A percentile compares a stretch with the other conserved stretches of the same genome.
These are phyloP conservation scores for Sciurus niger DNA, from an alignment of 2,113 vertebrate genomes.

Conservation along the genomic window DNA sequence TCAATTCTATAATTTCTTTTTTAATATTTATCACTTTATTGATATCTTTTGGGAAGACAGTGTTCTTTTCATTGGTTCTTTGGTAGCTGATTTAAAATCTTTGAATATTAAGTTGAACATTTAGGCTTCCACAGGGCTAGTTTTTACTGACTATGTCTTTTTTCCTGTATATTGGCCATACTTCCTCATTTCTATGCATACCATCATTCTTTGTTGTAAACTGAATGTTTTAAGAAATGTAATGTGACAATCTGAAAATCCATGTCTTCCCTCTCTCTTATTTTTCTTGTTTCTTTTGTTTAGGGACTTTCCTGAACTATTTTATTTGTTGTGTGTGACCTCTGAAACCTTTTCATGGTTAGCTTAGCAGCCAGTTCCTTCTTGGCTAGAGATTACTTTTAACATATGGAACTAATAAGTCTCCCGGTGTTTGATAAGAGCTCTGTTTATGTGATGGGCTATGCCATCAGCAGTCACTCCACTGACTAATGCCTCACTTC, in stretches of 20 bases:
- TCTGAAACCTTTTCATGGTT: not conserved
- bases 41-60: not conserved
- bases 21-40: not conserved
- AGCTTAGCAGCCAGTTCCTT: not conserved
- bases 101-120: not conserved
- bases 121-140: not conserved
- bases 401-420: not conserved
- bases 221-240: not conserved
- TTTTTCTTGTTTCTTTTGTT: not conserved
- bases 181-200: not conserved
- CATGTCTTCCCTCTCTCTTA: not conserved
- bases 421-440: not conserved
- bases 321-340: not conserved
- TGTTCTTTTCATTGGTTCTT: not conserved
- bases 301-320: not conserved
- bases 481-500: not conserved
- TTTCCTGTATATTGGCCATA: not conserved
- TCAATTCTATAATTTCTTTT: not conserved
- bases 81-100: not conserved
- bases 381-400: not conserved
- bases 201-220: not conserved
- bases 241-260: not conserved
- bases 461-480: not conserved
- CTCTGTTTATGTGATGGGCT: not conserved
- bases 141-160: not conserved